A percentile compares a stretch with the other conserved stretches of the same genome.
phyloP scores from a whole-genome alignment of 2,797 vertebrate genomes.

The Semaprochilodus insignis region DNA sequence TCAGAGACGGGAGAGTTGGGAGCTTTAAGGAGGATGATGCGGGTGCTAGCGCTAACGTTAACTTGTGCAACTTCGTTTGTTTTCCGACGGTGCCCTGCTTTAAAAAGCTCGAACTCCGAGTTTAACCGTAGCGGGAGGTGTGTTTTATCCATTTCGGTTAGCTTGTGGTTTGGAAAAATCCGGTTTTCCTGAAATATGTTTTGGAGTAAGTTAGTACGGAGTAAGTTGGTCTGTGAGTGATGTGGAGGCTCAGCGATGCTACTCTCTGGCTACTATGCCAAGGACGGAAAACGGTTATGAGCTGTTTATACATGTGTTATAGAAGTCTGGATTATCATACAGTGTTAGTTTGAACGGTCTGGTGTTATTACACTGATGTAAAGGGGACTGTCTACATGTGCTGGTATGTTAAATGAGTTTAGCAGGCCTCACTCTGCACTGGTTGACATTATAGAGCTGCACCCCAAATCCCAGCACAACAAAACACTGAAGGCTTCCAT shows the following conservation, averaged over 20 bases:
- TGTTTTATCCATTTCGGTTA: neutral
- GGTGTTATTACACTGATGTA: neutral
- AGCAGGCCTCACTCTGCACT: constrained; percentile 29
- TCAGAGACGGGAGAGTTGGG: too few relatives aligned
- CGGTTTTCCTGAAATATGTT: constrained; percentile 52
- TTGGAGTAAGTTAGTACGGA: neutral
- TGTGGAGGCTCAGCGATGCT: constrained; percentile 17
- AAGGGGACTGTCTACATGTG: neutral
- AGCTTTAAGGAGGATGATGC: constrained; percentile 25
- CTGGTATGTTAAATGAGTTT: neutral
- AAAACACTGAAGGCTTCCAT: neutral
- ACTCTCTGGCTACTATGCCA: neutral
- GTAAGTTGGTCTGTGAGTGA: constrained; percentile 10
- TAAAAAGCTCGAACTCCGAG: neutral
- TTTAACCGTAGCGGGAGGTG: too few relatives aligned
- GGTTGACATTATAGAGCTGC: constrained; percentile 19
- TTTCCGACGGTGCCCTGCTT: constrained; percentile 22
- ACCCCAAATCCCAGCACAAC: neutral
- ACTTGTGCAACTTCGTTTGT: constrained; percentile 52
- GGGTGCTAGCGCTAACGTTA: constrained; percentile 53
- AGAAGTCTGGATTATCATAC: neutral
- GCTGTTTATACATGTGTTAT: neutral
- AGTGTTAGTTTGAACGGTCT: neutral
- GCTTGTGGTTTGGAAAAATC: constrained; percentile 61
- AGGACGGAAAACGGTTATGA: neutral